phyloP scores from a whole-genome alignment of 2,113 vertebrate species.

The Seriola dumerili region DNA sequence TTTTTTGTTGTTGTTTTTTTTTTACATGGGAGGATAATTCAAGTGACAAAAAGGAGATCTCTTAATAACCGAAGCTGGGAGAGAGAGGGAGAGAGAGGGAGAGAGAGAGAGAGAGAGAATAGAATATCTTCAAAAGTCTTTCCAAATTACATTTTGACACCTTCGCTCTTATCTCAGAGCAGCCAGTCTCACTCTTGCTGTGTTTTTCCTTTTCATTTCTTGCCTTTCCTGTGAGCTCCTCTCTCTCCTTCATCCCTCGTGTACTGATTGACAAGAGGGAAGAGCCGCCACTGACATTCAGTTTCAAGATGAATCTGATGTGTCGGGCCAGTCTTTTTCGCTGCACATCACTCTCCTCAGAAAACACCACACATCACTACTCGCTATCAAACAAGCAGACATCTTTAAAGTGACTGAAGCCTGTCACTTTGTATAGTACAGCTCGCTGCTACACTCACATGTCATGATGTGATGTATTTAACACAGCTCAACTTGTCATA shows the following conservation, averaged over 20 bases:
- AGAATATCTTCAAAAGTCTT: slow-evolving; percentile 10
- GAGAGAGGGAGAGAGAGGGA: not conserved
- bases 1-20: too few species aligned
- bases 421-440: not conserved
- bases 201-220: not conserved
- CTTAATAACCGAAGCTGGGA: not conserved
- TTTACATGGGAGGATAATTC: not conserved
- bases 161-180: slow-evolving; percentile 9
- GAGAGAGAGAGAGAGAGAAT: not conserved
- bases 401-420: slow-evolving; percentile 1
- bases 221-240: slow-evolving; percentile 6
- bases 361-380: not conserved
- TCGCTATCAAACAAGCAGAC: not conserved
- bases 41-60: not conserved
- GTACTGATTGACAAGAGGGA: slow-evolving; percentile 5
- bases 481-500: too few species aligned
- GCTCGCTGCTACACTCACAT: not conserved
- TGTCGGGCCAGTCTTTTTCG: not conserved
- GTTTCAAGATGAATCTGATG: slow-evolving; percentile 25
- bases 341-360: not conserved
- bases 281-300: not conserved
- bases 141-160: slow-evolving; percentile 36
- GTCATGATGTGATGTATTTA: too few species aligned
- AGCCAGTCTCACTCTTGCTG: not conserved
- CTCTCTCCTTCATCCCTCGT: not conserved